Conservation (phyloP, 92 coral and sea anemone genomes). For the Phenganax stokvisi region DNA sequence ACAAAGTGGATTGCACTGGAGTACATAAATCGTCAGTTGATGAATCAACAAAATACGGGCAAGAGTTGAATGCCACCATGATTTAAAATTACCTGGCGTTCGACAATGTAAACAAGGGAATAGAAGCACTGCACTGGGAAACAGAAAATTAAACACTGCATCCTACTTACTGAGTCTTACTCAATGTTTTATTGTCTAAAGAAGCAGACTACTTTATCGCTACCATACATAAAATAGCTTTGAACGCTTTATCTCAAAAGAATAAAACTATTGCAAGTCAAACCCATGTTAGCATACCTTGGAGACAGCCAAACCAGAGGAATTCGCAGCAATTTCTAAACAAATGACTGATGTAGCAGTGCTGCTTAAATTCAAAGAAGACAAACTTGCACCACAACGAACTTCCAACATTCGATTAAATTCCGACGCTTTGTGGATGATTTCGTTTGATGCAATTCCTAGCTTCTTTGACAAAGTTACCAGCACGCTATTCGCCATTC, state of each 20-base stretch:
- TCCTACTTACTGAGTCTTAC: not conserved
- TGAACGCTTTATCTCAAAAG: too few relatives aligned
- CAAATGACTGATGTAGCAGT: constrained; percentile 71
- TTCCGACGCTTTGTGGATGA: constrained; percentile 66
- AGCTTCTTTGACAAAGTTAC: constrained; percentile 52
- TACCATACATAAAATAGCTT: too few relatives aligned
- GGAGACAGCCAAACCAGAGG: constrained; percentile 55
- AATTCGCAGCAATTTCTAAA: constrained; percentile 73
- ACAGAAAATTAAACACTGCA: too few relatives aligned
- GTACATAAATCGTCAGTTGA: too few relatives aligned
- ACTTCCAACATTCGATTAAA: constrained; percentile 58
- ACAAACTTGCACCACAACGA: constrained; percentile 53
- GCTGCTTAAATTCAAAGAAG: constrained; percentile 59
- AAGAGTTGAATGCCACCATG: too few relatives aligned
- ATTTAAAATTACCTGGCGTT: too few relatives aligned
- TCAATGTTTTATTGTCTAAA: too few relatives aligned
- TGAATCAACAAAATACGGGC: too few relatives aligned
- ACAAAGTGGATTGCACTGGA: too few relatives aligned
- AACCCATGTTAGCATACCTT: constrained; percentile 47
- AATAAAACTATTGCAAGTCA: not conserved
- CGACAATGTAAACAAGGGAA: too few relatives aligned
- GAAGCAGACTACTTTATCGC: too few relatives aligned
- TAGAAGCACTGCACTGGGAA: too few relatives aligned
- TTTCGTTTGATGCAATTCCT: constrained; percentile 53
- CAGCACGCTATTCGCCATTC: constrained; percentile 62